A percentile compares a stretch with the other conserved stretches of the same genome.
Evolutionary conservation across 1,140 invertebrate genomes (phyloP).

Genomic region (Cherax destructor): DNA sequence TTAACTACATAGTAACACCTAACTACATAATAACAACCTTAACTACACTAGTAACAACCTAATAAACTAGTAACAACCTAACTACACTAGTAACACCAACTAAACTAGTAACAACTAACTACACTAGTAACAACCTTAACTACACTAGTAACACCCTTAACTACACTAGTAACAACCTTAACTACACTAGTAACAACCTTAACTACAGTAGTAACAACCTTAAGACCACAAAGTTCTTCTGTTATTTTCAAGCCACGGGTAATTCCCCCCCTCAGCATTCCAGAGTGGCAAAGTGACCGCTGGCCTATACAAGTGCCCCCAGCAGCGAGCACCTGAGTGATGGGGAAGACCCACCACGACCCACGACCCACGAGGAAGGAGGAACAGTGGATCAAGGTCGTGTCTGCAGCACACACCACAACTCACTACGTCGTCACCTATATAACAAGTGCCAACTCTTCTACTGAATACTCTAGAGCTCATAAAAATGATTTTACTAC

Average conservation of each 20-base stretch:
- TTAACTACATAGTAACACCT: no score
- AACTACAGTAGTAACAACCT: no score
- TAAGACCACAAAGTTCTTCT: neutral
- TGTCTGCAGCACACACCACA: neutral
- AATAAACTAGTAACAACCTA: no score
- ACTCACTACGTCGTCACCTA: neutral
- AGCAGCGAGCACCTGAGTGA: neutral
- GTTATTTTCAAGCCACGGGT: neutral
- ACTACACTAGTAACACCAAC: no score
- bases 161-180: no score
- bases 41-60: no score
- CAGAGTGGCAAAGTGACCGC: neutral
- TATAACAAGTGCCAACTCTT: neutral
- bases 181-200: no score
- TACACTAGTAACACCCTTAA: no score
- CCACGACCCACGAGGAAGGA: slow-evolving; percentile 15
- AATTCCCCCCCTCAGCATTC: neutral
- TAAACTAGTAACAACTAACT: no score
- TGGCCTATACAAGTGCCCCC: neutral
- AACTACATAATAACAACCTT: no score
- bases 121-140: no score
- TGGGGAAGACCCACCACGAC: neutral
- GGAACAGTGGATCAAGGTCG: neutral
- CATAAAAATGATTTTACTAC: no score
- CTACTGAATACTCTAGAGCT: neutral